Conservation (phyloP, 1,140 invertebrate genomes). For the Papilio polytes region DNA sequence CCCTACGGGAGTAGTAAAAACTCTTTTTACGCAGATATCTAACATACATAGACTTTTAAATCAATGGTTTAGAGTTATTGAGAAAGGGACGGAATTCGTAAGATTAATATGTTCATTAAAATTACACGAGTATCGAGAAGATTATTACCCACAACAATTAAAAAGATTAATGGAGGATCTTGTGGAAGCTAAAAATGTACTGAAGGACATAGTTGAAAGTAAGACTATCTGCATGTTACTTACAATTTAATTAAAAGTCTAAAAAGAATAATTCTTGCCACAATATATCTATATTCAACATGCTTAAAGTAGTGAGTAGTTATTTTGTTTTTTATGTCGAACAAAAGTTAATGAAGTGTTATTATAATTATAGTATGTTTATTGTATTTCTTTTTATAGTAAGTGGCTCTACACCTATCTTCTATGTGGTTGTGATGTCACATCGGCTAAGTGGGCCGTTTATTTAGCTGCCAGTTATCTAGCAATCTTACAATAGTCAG, state of each 20-base stretch:
- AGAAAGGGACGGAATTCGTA: constrained; percentile 68
- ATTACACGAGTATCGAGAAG: constrained; percentile 66
- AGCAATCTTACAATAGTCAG: too few relatives aligned
- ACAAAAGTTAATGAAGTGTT: neutral
- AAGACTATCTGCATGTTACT: neutral
- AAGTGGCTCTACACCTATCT: too few relatives aligned
- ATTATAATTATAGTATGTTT: too few relatives aligned
- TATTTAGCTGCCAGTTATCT: too few relatives aligned
- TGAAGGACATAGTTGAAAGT: constrained; percentile 69
- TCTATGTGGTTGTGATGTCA: too few relatives aligned
- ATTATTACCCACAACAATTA: constrained; percentile 70
- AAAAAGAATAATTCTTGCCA: too few relatives aligned
- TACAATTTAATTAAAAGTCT: too few relatives aligned
- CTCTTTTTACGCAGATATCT: constrained; percentile 66
- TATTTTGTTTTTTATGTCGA: neutral
- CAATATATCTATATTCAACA: too few relatives aligned
- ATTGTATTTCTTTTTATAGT: too few relatives aligned
- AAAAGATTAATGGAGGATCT: constrained; percentile 60
- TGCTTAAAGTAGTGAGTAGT: neutral
- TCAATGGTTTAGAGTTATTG: constrained; percentile 61
- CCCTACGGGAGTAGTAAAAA: constrained; percentile 61
- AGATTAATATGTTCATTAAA: constrained; percentile 65
- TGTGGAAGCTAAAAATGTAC: constrained; percentile 54
- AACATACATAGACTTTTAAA: constrained; percentile 61
- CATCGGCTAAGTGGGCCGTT: too few relatives aligned